These are phyloP conservation scores for Anthophora plumipes DNA, from an alignment of 2,888 invertebrate genomes.

Conservation along the genomic window DNA sequence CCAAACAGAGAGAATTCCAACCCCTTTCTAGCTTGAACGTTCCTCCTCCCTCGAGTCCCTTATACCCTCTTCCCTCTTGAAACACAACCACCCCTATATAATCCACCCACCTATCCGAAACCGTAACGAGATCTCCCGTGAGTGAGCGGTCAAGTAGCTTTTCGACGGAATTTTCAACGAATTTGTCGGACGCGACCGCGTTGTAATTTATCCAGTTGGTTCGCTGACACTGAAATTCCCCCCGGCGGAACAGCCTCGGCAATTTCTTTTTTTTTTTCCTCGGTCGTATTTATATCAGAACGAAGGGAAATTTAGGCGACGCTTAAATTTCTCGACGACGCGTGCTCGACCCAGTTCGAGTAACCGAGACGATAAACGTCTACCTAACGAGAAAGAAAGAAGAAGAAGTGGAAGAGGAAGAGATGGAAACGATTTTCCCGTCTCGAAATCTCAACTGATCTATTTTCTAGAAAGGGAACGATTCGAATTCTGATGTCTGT, in stretches of 20 bases:
- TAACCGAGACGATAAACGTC: constrained; percentile 2
- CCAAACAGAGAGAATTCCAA: constrained; percentile 77
- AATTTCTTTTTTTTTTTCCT: constrained; percentile 8
- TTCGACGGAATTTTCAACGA: constrained; percentile 74
- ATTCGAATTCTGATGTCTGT: background rate
- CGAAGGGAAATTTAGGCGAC: constrained; percentile 34
- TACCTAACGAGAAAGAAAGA: background rate
- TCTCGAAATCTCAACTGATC: background rate
- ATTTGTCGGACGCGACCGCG: constrained; percentile 74
- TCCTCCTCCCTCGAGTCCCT: constrained; percentile 49
- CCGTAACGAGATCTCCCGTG: constrained; percentile 70
- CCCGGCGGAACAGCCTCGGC: background rate
- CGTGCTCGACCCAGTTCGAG: constrained; percentile 30
- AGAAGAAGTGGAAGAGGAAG: background rate
- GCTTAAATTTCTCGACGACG: constrained; percentile 20
- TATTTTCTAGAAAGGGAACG: background rate
- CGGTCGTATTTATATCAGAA: constrained; percentile 41
- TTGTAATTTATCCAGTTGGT: constrained; percentile 72
- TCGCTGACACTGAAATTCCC: constrained; percentile 27
- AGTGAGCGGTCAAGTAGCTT: constrained; percentile 67
- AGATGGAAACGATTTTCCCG: background rate
- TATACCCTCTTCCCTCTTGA: constrained; percentile 23
- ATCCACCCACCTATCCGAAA: constrained; percentile 35
- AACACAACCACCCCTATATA: constrained; percentile 27
- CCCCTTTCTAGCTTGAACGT: constrained; percentile 37